A percentile compares a stretch with the other conserved stretches of the same genome.
phyloP scores from a whole-genome alignment of 2,113 vertebrate genomes.

The Clinocottus analis region DNA sequence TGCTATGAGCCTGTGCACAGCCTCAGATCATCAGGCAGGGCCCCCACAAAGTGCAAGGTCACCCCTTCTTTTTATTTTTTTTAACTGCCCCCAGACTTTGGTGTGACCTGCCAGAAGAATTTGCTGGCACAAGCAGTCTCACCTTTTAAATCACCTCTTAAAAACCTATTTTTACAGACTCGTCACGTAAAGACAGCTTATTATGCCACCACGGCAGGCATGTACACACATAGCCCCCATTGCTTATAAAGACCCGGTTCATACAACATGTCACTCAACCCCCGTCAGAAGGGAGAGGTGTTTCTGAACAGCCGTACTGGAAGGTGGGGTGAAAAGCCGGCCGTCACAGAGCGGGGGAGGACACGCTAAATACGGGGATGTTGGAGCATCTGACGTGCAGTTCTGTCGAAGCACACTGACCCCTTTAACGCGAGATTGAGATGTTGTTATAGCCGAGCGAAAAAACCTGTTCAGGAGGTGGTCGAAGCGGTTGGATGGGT shows the following conservation, averaged over 20 bases:
- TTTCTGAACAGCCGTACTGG: neutral
- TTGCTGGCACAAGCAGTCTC: neutral
- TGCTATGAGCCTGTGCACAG: neutral
- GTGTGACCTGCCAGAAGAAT: neutral
- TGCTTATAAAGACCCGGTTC: neutral
- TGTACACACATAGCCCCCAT: neutral
- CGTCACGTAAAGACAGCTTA: slow-evolving; percentile 24
- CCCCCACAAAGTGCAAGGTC: neutral
- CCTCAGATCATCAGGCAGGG: neutral
- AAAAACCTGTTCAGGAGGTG: neutral
- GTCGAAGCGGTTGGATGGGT: neutral
- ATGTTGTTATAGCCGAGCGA: neutral
- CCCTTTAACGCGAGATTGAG: neutral
- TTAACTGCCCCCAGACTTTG: neutral
- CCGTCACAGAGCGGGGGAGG: neutral
- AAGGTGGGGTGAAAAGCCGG: neutral
- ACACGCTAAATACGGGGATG: neutral
- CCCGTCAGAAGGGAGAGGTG: neutral
- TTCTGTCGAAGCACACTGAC: neutral
- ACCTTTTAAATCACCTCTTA: slow-evolving; percentile 40
- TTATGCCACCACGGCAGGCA: slow-evolving; percentile 13
- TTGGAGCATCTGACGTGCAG: neutral
- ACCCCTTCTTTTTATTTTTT: neutral
- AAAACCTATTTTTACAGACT: slow-evolving; percentile 35
- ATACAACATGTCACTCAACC: neutral